phyloP scores from a whole-genome alignment of 1,140 invertebrate species.

The Lordiphosa collinella region DNA sequence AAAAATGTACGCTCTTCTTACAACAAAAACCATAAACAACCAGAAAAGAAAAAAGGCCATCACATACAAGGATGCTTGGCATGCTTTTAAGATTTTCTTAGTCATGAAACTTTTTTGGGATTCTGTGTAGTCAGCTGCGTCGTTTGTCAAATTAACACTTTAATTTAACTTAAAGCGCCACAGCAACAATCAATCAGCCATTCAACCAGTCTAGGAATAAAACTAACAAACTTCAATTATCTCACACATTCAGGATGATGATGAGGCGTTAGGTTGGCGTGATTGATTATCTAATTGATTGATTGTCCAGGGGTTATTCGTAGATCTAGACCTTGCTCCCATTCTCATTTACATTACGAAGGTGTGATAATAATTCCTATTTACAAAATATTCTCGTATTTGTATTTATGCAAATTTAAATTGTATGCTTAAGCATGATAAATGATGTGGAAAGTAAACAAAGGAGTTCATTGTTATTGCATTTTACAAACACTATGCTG shows the following conservation, averaged over 20 bases:
- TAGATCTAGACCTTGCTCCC: constrained; percentile 12
- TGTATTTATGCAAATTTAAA: constrained; percentile 17
- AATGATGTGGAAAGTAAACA: constrained; percentile 2
- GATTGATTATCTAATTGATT: constrained; percentile 51
- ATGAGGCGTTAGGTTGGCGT: constrained; percentile 9
- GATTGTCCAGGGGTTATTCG: constrained; percentile 25
- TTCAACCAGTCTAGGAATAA: constrained; percentile 1
- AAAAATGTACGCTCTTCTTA: constrained; percentile 25
- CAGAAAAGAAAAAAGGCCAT: neutral
- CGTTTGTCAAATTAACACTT: constrained; percentile 32
- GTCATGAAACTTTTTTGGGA: neutral
- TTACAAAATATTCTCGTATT: constrained; percentile 5
- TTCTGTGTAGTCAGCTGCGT: constrained; percentile 1
- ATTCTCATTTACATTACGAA: constrained; percentile 22
- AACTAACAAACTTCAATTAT: constrained; percentile 1
- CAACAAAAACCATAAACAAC: constrained; percentile 33
- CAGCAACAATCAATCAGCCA: neutral
- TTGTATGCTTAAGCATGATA: constrained; percentile 6
- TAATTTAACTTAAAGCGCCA: constrained; percentile 27
- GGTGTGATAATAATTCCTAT: constrained; percentile 2
- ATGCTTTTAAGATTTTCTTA: neutral
- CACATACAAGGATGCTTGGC: neutral
- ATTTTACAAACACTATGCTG: neutral
- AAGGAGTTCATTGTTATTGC: neutral
- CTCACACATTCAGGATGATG: neutral